phyloP scores from a whole-genome alignment of 2,888 invertebrate genomes.

The Sarcophaga rosellei region DNA sequence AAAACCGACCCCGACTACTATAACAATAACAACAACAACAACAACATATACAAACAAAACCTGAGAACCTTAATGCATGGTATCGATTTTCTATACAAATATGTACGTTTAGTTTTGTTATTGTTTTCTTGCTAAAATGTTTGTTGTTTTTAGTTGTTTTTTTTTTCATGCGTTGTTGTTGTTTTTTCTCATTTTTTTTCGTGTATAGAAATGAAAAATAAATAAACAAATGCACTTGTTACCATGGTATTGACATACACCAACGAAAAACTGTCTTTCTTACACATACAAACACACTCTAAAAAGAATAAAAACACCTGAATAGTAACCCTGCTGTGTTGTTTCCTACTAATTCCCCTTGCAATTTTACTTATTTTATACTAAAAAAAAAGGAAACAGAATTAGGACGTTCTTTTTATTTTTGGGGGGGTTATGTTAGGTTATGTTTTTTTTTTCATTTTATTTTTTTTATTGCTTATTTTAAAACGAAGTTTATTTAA shows the following conservation, averaged over 20 bases:
- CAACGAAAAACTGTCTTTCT: neutral
- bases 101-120: neutral
- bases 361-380: neutral
- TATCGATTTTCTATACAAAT: conserved; percentile 61
- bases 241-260: conserved; percentile 25
- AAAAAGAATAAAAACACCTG: neutral
- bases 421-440: conserved; percentile 16
- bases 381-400: conserved; percentile 19
- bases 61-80: conserved; percentile 32
- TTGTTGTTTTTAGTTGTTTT: conserved; percentile 14
- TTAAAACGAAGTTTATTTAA: conserved; percentile 61
- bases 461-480: neutral
- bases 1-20: neutral
- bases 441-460: neutral
- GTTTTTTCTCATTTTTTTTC: too few relatives aligned
- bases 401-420: conserved; percentile 7
- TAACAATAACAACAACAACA: conserved; percentile 20
- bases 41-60: conserved; percentile 16
- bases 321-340: neutral
- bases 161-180: neutral
- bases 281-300: neutral
- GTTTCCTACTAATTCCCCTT: neutral
- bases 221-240: conserved; percentile 49
- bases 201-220: neutral
- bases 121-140: neutral